Conservation (phyloP, 2,113 vertebrate species). For the Dicaeum eximium region DNA sequence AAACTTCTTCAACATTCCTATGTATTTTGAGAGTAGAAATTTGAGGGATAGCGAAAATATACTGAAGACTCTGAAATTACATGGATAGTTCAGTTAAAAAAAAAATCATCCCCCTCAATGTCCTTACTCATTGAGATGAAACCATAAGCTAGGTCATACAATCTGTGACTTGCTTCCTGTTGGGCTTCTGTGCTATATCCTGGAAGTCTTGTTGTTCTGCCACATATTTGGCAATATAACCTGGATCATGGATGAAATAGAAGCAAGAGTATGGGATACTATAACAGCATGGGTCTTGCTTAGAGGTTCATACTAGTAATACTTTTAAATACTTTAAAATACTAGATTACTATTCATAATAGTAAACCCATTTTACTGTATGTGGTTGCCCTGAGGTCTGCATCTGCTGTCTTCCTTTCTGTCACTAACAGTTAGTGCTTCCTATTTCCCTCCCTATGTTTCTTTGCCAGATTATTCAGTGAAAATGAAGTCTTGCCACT, state of each 20-base stretch:
- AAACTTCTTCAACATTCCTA: neutral
- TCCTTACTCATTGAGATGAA: neutral
- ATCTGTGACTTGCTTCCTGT: neutral
- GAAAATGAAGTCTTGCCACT: neutral
- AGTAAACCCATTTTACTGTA: too few relatives aligned
- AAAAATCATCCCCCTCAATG: neutral
- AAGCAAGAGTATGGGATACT: neutral
- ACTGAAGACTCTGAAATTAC: neutral
- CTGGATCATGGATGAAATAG: neutral
- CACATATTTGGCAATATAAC: neutral
- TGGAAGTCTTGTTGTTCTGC: neutral
- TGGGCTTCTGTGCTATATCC: neutral
- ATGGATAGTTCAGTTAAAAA: neutral
- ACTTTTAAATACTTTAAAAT: too few relatives aligned
- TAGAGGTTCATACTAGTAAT: neutral
- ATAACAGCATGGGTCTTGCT: neutral
- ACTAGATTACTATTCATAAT: too few relatives aligned
- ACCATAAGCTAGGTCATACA: rapidly evolving
- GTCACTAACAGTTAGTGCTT: neutral
- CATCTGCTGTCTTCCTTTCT: neutral
- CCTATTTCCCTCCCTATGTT: neutral
- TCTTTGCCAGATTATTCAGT: neutral
- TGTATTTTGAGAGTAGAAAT: neutral
- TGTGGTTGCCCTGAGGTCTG: neutral
- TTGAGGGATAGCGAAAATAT: neutral